These are phyloP conservation scores for Drosophila fuyamai DNA, from an alignment of 1,140 invertebrate genomes.

Conservation along the genomic window DNA sequence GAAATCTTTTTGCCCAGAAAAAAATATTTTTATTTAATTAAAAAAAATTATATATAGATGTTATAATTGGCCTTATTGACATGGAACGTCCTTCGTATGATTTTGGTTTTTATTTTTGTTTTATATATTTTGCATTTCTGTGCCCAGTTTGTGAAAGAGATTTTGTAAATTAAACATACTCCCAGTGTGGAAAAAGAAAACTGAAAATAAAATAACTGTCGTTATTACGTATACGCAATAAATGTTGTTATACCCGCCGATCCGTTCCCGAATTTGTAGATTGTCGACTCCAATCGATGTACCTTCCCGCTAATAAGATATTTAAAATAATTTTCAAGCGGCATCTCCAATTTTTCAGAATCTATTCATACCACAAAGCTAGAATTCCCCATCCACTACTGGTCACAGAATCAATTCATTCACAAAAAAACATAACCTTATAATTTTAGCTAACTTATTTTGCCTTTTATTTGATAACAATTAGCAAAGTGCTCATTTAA, in stretches of 20 bases:
- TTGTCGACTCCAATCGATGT: conserved; percentile 37
- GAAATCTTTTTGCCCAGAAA: no score
- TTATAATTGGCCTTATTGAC: not conserved
- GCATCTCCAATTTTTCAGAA: not conserved
- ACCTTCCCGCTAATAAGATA: conserved; percentile 1
- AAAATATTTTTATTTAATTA: no score
- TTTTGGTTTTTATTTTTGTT: conserved; percentile 15
- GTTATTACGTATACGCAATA: conserved; percentile 10
- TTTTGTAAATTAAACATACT: conserved; percentile 39
- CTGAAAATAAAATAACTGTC: conserved; percentile 9
- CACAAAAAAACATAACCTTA: conserved; percentile 15
- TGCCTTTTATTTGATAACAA: conserved; percentile 46
- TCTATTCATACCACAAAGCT: not conserved
- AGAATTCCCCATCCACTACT: conserved; percentile 37
- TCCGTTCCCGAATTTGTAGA: conserved; percentile 26
- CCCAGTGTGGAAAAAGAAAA: not conserved
- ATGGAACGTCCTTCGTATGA: conserved; percentile 2
- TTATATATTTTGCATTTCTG: conserved; percentile 46
- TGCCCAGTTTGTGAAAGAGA: conserved; percentile 56
- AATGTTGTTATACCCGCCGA: conserved; percentile 30
- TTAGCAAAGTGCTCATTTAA: conserved; percentile 70
- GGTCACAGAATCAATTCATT: conserved; percentile 44
- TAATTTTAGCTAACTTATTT: conserved; percentile 34
- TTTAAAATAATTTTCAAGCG: not conserved
- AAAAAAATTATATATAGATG: no score